Conservation (phyloP, 2,888 invertebrate species). For the Thereva nobilitata region DNA sequence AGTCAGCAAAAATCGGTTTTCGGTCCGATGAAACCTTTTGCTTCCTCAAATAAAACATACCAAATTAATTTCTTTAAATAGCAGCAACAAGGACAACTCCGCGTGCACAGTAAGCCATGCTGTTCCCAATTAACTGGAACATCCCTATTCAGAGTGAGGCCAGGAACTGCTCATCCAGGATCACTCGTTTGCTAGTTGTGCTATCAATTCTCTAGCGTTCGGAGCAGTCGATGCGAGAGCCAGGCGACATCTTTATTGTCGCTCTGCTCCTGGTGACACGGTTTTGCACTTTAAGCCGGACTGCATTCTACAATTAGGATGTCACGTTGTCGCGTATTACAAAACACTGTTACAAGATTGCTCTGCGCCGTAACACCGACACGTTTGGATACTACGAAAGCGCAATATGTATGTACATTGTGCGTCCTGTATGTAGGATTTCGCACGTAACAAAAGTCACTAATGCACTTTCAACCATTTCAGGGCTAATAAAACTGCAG, state of each 20-base stretch:
- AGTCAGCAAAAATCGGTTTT: no score
- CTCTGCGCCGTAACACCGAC: constrained; percentile 15
- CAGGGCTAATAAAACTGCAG: constrained; percentile 38
- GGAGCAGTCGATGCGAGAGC: constrained; percentile 5
- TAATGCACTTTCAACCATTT: constrained; percentile 27
- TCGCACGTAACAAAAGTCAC: constrained; percentile 36
- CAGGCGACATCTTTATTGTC: constrained; percentile 36
- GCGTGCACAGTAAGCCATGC: no score
- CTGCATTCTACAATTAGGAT: constrained; percentile 60
- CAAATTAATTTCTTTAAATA: no score
- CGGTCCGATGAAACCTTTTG: no score
- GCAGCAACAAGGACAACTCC: no score
- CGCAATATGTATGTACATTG: constrained; percentile 7
- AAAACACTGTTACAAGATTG: constrained; percentile 34
- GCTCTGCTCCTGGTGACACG: constrained; percentile 56
- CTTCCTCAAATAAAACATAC: no score
- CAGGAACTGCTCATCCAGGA: no score
- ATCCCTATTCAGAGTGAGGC: no score
- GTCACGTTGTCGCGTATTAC: constrained; percentile 49
- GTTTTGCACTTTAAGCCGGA: constrained; percentile 59
- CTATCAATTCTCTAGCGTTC: constrained; percentile 10
- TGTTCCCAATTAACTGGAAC: no score
- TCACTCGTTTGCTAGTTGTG: no score
- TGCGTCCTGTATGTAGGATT: constrained; percentile 12
- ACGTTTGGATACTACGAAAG: constrained; percentile 25